Evolutionary conservation across 2,797 vertebrate species (phyloP).

Genomic region (Erethizon dorsatum): DNA sequence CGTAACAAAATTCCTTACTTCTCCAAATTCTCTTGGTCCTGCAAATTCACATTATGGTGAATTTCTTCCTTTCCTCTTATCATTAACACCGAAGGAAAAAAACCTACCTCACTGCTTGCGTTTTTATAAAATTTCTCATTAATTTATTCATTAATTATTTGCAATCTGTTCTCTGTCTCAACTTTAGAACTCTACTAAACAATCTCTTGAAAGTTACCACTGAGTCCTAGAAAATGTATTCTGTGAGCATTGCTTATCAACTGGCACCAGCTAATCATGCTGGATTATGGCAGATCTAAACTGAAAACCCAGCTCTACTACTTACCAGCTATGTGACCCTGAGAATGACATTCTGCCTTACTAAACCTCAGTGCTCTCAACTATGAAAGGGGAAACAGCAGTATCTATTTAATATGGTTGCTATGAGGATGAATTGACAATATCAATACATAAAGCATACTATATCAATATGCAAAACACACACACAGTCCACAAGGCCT

Average conservation of each 20-base stretch:
- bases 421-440: background rate
- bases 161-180: background rate
- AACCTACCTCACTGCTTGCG: background rate
- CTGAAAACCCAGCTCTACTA: conserved; percentile 2
- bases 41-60: background rate
- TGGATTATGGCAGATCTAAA: background rate
- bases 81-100: background rate
- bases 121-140: conserved; percentile 19
- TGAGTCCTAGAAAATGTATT: conserved; percentile 7
- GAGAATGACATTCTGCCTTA: background rate
- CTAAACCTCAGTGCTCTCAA: conserved; percentile 61
- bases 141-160: conserved; percentile 21
- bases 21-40: background rate
- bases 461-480: background rate
- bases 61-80: conserved; percentile 31
- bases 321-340: background rate
- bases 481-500: background rate
- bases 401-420: background rate
- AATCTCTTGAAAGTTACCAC: background rate
- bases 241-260: background rate
- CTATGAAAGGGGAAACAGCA: background rate
- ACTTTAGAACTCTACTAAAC: background rate
- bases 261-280: background rate
- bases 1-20: conserved; percentile 27
- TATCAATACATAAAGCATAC: background rate